Conservation (phyloP, 2,113 vertebrate species). For the Cephalopterus ornatus region DNA sequence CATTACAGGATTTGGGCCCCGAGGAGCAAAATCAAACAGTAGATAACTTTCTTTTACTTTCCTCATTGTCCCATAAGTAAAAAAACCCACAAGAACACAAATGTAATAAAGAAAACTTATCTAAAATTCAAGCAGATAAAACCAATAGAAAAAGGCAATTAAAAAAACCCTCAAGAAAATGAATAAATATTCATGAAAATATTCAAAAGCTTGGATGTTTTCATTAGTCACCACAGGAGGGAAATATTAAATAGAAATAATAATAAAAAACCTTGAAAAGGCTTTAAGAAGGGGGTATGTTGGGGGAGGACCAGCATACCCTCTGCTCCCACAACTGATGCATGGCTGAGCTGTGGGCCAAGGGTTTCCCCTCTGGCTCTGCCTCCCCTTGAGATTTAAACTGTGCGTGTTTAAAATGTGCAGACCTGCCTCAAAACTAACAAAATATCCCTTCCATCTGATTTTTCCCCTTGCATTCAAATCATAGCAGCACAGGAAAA, state of each 20-base stretch:
- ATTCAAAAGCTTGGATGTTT: not conserved
- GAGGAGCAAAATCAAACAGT: not conserved
- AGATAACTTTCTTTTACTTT: not conserved
- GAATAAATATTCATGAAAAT: not conserved
- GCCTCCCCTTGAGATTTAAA: not conserved
- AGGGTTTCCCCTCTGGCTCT: constrained; percentile 9
- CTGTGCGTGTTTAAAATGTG: not conserved
- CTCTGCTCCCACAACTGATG: not conserved
- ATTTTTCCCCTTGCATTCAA: not conserved
- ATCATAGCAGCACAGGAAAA: not conserved
- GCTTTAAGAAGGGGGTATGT: not conserved
- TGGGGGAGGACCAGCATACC: not conserved
- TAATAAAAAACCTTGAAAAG: not conserved
- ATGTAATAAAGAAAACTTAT: not conserved
- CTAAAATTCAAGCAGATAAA: not conserved
- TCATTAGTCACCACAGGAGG: constrained; percentile 9
- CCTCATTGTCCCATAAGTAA: not conserved
- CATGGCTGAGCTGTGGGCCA: not conserved
- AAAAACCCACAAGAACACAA: not conserved
- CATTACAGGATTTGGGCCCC: not conserved
- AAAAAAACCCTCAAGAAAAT: not conserved
- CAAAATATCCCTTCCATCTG: not conserved
- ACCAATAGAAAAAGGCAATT: not conserved
- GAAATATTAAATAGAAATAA: constrained; percentile 23
- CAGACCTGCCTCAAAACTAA: not conserved